phyloP scores from a whole-genome alignment of 1,140 invertebrate genomes.

The Heliothis virescens region DNA sequence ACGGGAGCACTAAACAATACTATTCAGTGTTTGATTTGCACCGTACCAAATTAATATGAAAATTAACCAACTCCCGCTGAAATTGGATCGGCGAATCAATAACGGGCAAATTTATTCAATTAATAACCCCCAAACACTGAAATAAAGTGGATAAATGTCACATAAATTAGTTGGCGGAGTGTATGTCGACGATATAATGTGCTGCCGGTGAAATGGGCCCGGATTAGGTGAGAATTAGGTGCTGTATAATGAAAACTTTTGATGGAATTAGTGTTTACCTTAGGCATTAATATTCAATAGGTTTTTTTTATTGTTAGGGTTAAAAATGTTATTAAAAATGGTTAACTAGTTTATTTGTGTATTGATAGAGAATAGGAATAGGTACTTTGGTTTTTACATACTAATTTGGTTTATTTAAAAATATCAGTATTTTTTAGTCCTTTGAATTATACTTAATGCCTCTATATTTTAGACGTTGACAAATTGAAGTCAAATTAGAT shows the following conservation, averaged over 20 bases:
- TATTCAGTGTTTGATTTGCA: constrained; percentile 29
- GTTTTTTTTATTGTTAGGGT: too few relatives aligned
- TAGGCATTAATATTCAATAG: too few relatives aligned
- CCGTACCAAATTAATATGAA: constrained; percentile 40
- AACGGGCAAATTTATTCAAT: constrained; percentile 43
- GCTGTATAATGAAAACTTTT: background rate
- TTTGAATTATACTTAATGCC: too few relatives aligned
- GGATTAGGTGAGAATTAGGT: constrained; percentile 10
- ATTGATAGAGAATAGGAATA: too few relatives aligned
- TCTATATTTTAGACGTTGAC: too few relatives aligned
- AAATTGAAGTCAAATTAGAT: too few relatives aligned
- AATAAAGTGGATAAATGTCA: constrained; percentile 47
- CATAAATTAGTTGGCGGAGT: constrained; percentile 43
- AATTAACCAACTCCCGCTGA: constrained; percentile 33
- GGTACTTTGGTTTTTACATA: too few relatives aligned
- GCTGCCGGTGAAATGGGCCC: constrained; percentile 22
- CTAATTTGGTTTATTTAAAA: too few relatives aligned
- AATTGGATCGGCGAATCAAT: constrained; percentile 43
- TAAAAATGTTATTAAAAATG: too few relatives aligned
- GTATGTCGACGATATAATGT: constrained; percentile 43
- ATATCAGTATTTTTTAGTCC: too few relatives aligned
- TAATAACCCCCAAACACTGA: constrained; percentile 44
- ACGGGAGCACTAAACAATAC: constrained; percentile 24
- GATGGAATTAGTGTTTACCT: background rate
- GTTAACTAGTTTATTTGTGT: too few relatives aligned